phyloP scores from a whole-genome alignment of 2,797 vertebrate species.

The Characodon lateralis region DNA sequence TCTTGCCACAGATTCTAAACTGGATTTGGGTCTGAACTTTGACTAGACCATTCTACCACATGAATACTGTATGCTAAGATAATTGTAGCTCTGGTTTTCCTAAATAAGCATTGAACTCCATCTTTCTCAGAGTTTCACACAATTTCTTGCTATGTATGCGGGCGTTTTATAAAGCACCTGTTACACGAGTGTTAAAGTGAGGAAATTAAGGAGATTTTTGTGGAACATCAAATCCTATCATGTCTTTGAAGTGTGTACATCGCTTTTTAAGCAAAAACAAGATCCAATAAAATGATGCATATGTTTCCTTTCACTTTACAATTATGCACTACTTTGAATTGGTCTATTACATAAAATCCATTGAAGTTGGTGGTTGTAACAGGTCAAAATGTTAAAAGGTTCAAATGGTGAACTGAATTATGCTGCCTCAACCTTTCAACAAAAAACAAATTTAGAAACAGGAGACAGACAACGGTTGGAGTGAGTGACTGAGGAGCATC shows the following conservation, averaged over 20 bases:
- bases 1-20: too few species aligned
- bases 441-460: slow-evolving; percentile 31
- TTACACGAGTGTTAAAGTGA: neutral
- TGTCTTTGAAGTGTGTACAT: neutral
- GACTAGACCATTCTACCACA: too few species aligned
- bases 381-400: neutral
- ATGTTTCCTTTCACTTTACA: neutral
- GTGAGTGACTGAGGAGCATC: slow-evolving; percentile 66
- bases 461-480: slow-evolving; percentile 67
- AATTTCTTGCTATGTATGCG: neutral
- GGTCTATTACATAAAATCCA: neutral
- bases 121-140: neutral
- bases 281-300: too few species aligned
- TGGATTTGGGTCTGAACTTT: too few species aligned
- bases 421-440: slow-evolving; percentile 5
- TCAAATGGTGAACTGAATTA: neutral
- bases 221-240: neutral
- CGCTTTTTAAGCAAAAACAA: neutral
- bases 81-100: too few species aligned
- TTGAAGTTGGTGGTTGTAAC: neutral
- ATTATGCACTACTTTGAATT: neutral
- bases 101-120: too few species aligned
- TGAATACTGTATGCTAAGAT: too few species aligned
- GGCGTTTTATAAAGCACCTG: neutral
- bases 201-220: neutral